Conservation (phyloP, 2,797 vertebrate species). For the Pangasius krempfi region DNA sequence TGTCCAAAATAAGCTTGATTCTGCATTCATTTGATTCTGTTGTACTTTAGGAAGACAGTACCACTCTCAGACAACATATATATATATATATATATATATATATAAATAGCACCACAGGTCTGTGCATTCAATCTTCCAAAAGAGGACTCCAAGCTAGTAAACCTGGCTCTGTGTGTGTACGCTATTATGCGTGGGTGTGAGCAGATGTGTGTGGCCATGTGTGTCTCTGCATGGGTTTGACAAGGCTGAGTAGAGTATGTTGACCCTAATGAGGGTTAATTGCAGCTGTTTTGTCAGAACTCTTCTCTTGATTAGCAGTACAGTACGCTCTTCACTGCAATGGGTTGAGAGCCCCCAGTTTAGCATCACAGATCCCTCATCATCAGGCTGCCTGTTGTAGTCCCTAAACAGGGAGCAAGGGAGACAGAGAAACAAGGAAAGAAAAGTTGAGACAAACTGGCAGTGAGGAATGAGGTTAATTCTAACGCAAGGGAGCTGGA, state of each 20-base stretch:
- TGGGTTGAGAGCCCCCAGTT: conserved; percentile 35
- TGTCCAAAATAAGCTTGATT: not conserved
- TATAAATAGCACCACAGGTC: conserved; percentile 13
- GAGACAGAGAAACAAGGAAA: conserved; percentile 49
- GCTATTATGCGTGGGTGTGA: conserved; percentile 35
- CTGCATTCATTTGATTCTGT: not conserved
- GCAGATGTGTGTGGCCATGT: conserved; percentile 2
- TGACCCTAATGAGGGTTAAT: conserved; percentile 59
- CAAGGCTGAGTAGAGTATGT: conserved; percentile 43
- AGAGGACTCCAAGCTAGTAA: not conserved
- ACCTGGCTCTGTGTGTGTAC: not conserved
- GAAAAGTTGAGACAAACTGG: conserved; percentile 56
- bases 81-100: not conserved
- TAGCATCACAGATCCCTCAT: conserved; percentile 30
- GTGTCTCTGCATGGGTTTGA: conserved; percentile 40
- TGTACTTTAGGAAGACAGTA: conserved; percentile 15
- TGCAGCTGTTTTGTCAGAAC: conserved; percentile 55
- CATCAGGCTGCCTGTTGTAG: conserved; percentile 26
- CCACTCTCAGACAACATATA: conserved; percentile 1
- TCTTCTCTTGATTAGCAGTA: conserved; percentile 56
- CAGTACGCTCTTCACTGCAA: conserved; percentile 34
- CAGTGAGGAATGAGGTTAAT: conserved; percentile 35
- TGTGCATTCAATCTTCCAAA: conserved; percentile 20
- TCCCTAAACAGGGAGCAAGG: conserved; percentile 40
- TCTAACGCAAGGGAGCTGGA: conserved; percentile 5